Percentiles rank a stretch among this genome's conserved stretches.
phyloP scores from a whole-genome alignment of 2,113 vertebrate genomes.

The Zapus hudsonius region DNA sequence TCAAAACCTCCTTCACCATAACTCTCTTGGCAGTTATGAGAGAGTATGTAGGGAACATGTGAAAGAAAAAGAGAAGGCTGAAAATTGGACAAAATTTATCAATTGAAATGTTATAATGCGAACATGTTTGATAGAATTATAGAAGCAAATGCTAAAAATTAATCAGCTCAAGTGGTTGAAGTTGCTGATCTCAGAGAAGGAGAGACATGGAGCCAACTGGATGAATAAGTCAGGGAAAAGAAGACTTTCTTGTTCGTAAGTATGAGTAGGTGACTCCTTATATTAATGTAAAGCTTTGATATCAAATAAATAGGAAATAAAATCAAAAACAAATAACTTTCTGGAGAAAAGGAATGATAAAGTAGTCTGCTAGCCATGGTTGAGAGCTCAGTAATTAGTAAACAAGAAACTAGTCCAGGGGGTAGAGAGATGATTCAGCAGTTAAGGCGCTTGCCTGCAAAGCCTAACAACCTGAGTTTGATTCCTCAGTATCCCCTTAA shows the following conservation, averaged over 20 bases:
- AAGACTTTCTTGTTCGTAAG: not conserved
- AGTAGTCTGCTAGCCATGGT: not conserved
- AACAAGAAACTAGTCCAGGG: not conserved
- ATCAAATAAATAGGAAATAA: conserved; percentile 46
- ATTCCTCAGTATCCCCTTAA: no score
- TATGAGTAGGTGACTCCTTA: conserved; percentile 3
- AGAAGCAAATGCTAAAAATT: not conserved
- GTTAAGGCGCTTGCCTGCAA: no score
- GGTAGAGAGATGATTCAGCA: no score
- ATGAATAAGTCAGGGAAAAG: not conserved
- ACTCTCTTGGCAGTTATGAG: not conserved
- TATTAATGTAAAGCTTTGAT: not conserved
- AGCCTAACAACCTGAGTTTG: no score
- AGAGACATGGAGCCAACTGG: not conserved
- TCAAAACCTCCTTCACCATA: not conserved
- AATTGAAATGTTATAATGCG: not conserved
- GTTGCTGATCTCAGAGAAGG: not conserved
- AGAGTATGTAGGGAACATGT: no score
- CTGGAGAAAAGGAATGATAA: not conserved
- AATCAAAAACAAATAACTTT: not conserved
- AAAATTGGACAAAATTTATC: not conserved
- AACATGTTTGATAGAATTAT: not conserved
- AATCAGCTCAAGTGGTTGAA: not conserved
- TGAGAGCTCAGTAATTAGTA: not conserved
- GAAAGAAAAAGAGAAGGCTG: not conserved